Evolutionary conservation across 1,140 invertebrate genomes (phyloP).

Genomic region (Cydia fagiglandana): DNA sequence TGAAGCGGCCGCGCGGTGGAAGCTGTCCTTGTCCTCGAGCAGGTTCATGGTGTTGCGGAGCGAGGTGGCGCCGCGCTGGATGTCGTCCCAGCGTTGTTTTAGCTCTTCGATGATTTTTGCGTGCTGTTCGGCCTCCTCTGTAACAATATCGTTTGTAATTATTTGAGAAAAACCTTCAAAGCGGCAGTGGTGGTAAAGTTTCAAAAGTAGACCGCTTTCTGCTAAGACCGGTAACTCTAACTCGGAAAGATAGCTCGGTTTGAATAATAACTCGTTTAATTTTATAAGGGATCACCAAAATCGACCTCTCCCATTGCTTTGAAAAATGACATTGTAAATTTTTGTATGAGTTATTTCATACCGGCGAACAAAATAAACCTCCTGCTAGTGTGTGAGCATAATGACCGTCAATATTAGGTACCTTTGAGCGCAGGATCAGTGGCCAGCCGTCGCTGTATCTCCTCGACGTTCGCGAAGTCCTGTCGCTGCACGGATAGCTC

Average conservation of each 20-base stretch:
- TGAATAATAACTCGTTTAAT: too few species aligned
- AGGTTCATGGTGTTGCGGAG: slow-evolving; percentile 64
- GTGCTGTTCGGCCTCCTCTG: slow-evolving; percentile 64
- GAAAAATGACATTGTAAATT: too few species aligned
- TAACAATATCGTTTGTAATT: slow-evolving; percentile 33
- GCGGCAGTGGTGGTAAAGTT: too few species aligned
- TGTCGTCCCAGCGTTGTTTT: slow-evolving; percentile 58
- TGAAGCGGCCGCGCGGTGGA: slow-evolving; percentile 52
- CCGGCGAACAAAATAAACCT: too few species aligned
- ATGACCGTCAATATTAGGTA: slow-evolving; percentile 18
- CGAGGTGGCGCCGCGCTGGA: slow-evolving; percentile 54
- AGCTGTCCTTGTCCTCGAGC: slow-evolving; percentile 64
- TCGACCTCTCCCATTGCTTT: too few species aligned
- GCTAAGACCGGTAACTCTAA: too few species aligned
- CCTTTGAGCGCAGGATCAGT: slow-evolving; percentile 48
- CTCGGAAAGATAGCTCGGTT: too few species aligned
- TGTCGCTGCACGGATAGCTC: slow-evolving; percentile 46
- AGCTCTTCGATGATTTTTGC: slow-evolving; percentile 60
- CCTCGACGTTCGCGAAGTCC: slow-evolving; percentile 58
- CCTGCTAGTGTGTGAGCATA: too few species aligned
- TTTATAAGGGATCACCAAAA: too few species aligned
- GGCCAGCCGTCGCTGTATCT: slow-evolving; percentile 57
- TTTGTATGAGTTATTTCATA: too few species aligned
- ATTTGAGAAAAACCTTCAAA: too few species aligned
- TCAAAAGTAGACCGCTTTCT: too few species aligned